Evolutionary conservation across 1,140 invertebrate species (phyloP).

Genomic region (Ostrea denselamellosa): DNA sequence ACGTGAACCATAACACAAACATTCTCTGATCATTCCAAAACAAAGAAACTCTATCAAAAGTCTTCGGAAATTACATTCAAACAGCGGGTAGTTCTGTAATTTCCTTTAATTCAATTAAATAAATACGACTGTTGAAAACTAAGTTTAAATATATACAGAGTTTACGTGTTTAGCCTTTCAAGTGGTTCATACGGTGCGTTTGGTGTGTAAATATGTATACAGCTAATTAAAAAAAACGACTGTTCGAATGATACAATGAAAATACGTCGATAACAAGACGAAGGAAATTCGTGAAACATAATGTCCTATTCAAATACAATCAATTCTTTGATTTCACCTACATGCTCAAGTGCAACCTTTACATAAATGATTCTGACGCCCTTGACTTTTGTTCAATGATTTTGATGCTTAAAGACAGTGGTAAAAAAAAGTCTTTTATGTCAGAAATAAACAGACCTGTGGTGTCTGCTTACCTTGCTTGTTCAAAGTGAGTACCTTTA

Average conservation of each 20-base stretch:
- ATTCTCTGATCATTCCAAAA: not conserved
- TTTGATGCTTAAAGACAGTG: not conserved
- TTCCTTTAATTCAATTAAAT: not conserved
- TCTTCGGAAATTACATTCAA: not conserved
- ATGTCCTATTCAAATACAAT: not conserved
- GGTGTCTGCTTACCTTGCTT: not conserved
- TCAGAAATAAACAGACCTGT: not conserved
- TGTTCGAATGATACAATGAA: not conserved
- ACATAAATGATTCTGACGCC: not conserved
- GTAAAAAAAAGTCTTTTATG: not conserved
- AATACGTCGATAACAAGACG: not conserved
- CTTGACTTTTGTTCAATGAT: not conserved
- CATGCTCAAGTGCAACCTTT: not conserved
- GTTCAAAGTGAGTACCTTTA: not conserved
- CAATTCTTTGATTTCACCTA: not conserved
- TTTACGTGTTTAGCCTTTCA: not conserved
- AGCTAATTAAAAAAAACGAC: not conserved
- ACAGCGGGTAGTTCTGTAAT: not conserved
- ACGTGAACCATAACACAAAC: not conserved
- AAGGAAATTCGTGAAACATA: not conserved
- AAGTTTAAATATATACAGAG: not conserved
- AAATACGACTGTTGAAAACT: not conserved
- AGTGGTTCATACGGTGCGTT: not conserved
- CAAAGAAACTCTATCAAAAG: not conserved
- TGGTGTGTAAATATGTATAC: slow-evolving; percentile 19